These are phyloP conservation scores for Mastomys natalensis DNA, from an alignment of 2,113 vertebrate genomes.

Conservation along the genomic window DNA sequence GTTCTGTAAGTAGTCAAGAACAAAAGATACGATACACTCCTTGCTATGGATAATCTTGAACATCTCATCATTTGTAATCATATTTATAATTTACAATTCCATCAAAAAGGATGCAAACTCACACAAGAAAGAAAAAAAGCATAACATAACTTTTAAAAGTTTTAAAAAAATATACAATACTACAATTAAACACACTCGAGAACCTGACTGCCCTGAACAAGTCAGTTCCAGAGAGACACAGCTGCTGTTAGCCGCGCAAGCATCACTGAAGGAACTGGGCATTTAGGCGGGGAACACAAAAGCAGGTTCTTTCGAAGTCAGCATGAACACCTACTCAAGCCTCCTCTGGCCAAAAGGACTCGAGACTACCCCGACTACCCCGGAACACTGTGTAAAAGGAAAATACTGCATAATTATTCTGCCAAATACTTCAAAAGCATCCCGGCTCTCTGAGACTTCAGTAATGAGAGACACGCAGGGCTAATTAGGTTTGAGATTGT, in stretches of 20 bases:
- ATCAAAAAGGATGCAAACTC: neutral
- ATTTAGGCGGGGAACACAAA: fast-evolving
- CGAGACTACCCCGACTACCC: neutral
- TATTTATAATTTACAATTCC: neutral
- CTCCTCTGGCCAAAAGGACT: neutral
- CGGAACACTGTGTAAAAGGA: neutral
- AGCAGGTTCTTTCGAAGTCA: neutral
- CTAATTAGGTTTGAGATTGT: neutral
- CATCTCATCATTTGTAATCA: neutral
- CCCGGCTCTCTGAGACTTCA: neutral
- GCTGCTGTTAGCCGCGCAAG: neutral
- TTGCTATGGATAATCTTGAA: neutral
- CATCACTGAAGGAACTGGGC: neutral
- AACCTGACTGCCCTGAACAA: neutral
- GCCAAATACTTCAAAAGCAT: slow-evolving; percentile 70
- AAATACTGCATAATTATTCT: slow-evolving; percentile 49
- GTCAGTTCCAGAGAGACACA: neutral
- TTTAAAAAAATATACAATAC: neutral
- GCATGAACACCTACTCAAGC: neutral
- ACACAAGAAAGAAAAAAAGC: neutral
- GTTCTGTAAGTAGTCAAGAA: neutral
- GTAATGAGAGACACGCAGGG: slow-evolving; percentile 6
- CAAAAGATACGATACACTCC: slow-evolving; percentile 10
- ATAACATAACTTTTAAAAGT: neutral
- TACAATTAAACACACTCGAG: neutral